Conservation (phyloP, 2,888 invertebrate genomes). For the Cephus spinipes region DNA sequence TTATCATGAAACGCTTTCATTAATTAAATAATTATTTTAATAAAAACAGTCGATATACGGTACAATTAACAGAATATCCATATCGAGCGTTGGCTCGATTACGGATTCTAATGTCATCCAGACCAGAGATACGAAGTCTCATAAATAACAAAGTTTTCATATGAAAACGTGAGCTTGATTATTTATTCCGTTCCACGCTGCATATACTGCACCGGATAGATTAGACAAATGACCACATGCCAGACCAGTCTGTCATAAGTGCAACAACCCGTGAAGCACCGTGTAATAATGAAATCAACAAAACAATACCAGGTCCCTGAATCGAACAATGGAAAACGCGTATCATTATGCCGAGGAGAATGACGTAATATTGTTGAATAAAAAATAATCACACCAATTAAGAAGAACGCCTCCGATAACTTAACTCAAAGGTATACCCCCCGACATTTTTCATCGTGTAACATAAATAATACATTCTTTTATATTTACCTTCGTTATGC, state of each 20-base stretch:
- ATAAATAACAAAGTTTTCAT: not conserved
- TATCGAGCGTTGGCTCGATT: not conserved
- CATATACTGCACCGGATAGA: slow-evolving; percentile 40
- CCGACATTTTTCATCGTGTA: not conserved
- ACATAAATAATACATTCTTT: not conserved
- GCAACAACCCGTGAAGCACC: slow-evolving; percentile 52
- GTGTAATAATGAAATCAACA: slow-evolving; percentile 50
- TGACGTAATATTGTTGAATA: not conserved
- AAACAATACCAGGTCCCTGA: slow-evolving; percentile 37
- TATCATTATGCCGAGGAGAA: not conserved
- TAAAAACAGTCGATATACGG: not conserved
- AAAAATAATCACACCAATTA: not conserved
- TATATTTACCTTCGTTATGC: not conserved
- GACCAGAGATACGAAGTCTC: not conserved
- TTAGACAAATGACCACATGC: slow-evolving; percentile 48
- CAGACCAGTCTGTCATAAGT: slow-evolving; percentile 45
- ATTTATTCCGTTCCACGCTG: slow-evolving; percentile 9
- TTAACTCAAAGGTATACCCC: not conserved
- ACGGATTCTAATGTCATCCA: not conserved
- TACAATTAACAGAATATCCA: not conserved
- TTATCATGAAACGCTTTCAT: not conserved
- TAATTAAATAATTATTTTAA: not conserved
- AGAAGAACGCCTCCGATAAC: not conserved
- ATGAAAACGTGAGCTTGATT: not conserved
- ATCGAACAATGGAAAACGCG: not conserved